phyloP scores from a whole-genome alignment of 2,113 vertebrate species.

The Microcebus lehilahytsara region DNA sequence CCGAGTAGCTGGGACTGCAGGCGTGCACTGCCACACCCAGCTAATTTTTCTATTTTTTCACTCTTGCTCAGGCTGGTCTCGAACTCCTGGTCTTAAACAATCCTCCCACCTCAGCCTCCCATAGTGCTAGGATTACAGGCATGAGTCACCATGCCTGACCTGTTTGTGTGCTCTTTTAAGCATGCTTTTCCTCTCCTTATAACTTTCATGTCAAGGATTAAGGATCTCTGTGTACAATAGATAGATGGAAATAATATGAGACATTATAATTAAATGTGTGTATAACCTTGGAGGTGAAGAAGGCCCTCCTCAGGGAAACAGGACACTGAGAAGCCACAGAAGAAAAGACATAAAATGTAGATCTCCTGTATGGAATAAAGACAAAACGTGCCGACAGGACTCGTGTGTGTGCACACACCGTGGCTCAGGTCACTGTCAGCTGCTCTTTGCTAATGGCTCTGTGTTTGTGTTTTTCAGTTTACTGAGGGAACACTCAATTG shows the following conservation, averaged over 20 bases:
- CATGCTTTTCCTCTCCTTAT: background rate
- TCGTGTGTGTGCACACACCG: accelerated
- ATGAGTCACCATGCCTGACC: too few species aligned
- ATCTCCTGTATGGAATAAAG: background rate
- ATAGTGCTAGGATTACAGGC: too few species aligned
- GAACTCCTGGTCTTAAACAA: too few species aligned
- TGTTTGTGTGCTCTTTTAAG: background rate
- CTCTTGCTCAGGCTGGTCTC: too few species aligned
- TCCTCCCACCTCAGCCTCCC: too few species aligned
- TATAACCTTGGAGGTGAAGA: background rate
- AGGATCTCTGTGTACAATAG: background rate
- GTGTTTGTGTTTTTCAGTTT: constrained; percentile 86
- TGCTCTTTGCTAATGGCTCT: background rate
- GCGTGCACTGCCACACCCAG: too few species aligned
- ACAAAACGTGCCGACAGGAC: too few species aligned
- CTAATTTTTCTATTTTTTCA: too few species aligned
- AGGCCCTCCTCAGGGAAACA: background rate
- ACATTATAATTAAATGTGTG: accelerated
- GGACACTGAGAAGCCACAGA: background rate
- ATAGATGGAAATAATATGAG: background rate
- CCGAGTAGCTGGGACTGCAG: too few species aligned
- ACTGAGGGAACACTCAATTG: constrained; percentile 97
- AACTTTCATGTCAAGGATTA: background rate
- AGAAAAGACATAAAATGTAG: background rate
- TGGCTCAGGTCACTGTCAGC: accelerated